phyloP scores from a whole-genome alignment of 2,888 invertebrate species.

The Proisotoma minuta region DNA sequence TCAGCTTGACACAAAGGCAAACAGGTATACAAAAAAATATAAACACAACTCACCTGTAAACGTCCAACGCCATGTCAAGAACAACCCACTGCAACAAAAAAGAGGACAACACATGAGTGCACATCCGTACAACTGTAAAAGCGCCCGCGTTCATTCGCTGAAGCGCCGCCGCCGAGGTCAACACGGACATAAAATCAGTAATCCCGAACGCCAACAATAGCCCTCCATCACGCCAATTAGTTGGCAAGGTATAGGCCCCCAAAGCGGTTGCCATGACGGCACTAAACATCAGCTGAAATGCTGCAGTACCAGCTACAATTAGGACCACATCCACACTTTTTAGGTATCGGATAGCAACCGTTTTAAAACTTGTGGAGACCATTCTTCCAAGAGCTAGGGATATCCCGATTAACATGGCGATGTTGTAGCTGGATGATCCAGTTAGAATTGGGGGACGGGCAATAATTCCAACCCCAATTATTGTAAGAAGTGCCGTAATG shows the following conservation, averaged over 20 bases:
- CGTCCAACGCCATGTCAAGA: constrained; percentile 28
- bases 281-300: constrained; percentile 25
- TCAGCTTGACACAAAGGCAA: too few species aligned
- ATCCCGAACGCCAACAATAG: constrained; percentile 17
- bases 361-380: constrained; percentile 23
- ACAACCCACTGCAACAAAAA: constrained; percentile 40
- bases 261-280: constrained; percentile 15
- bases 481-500: constrained; percentile 19
- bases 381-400: constrained; percentile 24
- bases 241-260: constrained; percentile 27
- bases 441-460: constrained; percentile 37
- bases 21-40: too few species aligned
- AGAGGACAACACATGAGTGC: constrained; percentile 30
- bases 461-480: constrained; percentile 37
- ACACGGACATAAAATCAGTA: constrained; percentile 24
- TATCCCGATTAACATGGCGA: constrained; percentile 35
- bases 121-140: constrained; percentile 28
- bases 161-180: constrained; percentile 29
- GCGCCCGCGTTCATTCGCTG: constrained; percentile 36
- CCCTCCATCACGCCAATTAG: constrained; percentile 13
- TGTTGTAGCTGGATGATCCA: constrained; percentile 29
- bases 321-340: constrained; percentile 32
- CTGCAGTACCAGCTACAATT: constrained; percentile 29
- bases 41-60: constrained; percentile 37
- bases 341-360: constrained; percentile 32